Evolutionary conservation across 2,888 invertebrate genomes (phyloP), one percentile per base, ranked within the genome.

Genomic region (Harpalus rufipes): DNA sequence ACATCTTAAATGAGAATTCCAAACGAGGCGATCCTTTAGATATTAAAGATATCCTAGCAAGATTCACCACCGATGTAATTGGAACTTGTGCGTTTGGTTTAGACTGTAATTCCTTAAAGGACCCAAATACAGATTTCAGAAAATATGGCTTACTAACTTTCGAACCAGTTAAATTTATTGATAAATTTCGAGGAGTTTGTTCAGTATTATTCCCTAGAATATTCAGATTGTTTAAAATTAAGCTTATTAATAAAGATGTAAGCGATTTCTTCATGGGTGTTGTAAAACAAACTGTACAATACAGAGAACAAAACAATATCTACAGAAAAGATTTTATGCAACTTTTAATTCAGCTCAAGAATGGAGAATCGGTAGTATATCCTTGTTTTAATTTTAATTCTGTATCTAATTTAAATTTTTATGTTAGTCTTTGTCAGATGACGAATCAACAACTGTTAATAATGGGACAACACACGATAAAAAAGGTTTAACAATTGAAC

Each of bases 291-390:
- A 87, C 87, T 1, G 86, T 88, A 7, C 81, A 84, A n/a, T 84
- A 86, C n/a, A 76, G 88, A 32, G 86, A 87, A 65, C 78, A 86
- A 63, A 87, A 81, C 21, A 87, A 86, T 39, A 79, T 87, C 81
- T 90, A 89, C 41, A 89, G 93, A 65, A 92, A 92, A 85, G 93
- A 93, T 87, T 93, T 93, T 87, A 88, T 93, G 85, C 92, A 93
- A 88, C 90, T 93, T 3, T 89, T 93, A 7, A 93, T 32, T 32
- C 3, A 32, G 6, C 32, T 32, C 32, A 32, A 5, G 5, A 32
- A 32, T 32, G 32, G 32, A 93, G 61, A 91, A 93, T 65, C 87
- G 93, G 86, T 92, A 91, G 87, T 56, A 56, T n/a, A 56, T 56
- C 1, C 3, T 56, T 56, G 56, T 3, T 14, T 56, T 3, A 6